Conservation (phyloP, 1,140 invertebrate genomes). For the Pygmarrhopalites habei region DNA sequence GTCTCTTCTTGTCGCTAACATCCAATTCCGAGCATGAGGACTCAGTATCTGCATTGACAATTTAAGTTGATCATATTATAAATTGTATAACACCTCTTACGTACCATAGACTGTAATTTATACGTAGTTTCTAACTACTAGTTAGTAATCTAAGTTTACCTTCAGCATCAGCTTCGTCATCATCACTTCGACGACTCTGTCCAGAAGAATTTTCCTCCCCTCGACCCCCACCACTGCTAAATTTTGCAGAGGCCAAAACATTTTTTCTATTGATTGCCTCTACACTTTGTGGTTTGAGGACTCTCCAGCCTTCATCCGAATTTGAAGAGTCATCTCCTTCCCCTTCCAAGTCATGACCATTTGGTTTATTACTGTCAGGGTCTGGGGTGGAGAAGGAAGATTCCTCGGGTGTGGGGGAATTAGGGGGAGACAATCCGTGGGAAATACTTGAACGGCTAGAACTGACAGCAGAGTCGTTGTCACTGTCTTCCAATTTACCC, state of each 20-base stretch:
- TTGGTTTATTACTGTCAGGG: slow-evolving; percentile 29
- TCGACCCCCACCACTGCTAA: slow-evolving; percentile 63
- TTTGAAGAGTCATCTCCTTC: slow-evolving; percentile 48
- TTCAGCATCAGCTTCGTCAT: slow-evolving; percentile 37
- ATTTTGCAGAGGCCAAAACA: slow-evolving; percentile 75
- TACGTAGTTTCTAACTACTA: no score
- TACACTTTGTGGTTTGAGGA: slow-evolving; percentile 67
- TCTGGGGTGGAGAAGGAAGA: slow-evolving; percentile 48
- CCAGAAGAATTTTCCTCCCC: slow-evolving; percentile 53
- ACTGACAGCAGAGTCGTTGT: slow-evolving; percentile 78
- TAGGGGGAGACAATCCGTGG: slow-evolving; percentile 56
- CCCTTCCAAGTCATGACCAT: slow-evolving; percentile 43
- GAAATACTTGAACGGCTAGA: slow-evolving; percentile 66
- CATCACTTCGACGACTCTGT: slow-evolving; percentile 43
- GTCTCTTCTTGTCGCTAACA: slow-evolving; percentile 27
- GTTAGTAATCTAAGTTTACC: no score
- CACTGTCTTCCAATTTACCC: slow-evolving; percentile 52
- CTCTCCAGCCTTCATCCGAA: slow-evolving; percentile 46
- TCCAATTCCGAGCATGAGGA: slow-evolving; percentile 37
- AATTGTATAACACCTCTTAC: no score
- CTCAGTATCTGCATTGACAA: slow-evolving; percentile 34
- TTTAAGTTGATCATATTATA: no score
- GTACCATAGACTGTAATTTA: no score
- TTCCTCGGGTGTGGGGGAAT: slow-evolving; percentile 47
- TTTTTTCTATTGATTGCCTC: slow-evolving; percentile 77